Evolutionary conservation across 2,113 vertebrate genomes (phyloP), one percentile per base, ranked within the genome.

Genomic region (Aldabrachelys gigantea): DNA sequence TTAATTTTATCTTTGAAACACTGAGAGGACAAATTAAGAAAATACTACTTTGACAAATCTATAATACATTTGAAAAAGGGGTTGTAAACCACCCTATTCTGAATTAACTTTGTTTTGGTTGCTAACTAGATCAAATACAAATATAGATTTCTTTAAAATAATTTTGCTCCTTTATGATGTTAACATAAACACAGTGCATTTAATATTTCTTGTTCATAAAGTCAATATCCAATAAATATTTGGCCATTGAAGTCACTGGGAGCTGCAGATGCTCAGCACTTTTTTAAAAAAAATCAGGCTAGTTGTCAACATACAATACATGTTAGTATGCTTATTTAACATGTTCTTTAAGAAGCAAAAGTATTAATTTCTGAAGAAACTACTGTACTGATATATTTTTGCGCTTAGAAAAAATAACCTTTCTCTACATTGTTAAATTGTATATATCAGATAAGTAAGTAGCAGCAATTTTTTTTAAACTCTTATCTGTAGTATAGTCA

Each of bases 1-100:
- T 92, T 2, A 84, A 31, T 89, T 96, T 94, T 92, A 6, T 84
- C 56, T 94, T 94, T 44, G 90, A 93, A 95, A 76, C 31, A 44
- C 41, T 13, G 24, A 29, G 19, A 72, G 62, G 25, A 44, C 25
- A 78, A 47, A 44, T 78, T 78, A 47, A 78, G 47, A 75, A 92
- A 95, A 82, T 31, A 14, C 5, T 76, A 5, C 1, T 1, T 90
- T 59, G 89, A 31, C 16, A 22, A 91, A 12, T 84, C 76, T 49
- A 13, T 38, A 13, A 27, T 59, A 84, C 41, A n/a, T 29, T 72
- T 84, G 14, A 85, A 7, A 69, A 69, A 92, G 81, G 50, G 62
- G 9, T 50, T 85, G 4, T 80, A 94, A 89, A 76, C 44, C 22
- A 17, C 21, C 2, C 21, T 69, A 17, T 62, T 90, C 38, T 80